Percentiles rank a stretch among this genome's conserved stretches.
These are phyloP conservation scores for Argentina silus DNA, from an alignment of 2,797 vertebrate genomes.

Conservation along the genomic window DNA sequence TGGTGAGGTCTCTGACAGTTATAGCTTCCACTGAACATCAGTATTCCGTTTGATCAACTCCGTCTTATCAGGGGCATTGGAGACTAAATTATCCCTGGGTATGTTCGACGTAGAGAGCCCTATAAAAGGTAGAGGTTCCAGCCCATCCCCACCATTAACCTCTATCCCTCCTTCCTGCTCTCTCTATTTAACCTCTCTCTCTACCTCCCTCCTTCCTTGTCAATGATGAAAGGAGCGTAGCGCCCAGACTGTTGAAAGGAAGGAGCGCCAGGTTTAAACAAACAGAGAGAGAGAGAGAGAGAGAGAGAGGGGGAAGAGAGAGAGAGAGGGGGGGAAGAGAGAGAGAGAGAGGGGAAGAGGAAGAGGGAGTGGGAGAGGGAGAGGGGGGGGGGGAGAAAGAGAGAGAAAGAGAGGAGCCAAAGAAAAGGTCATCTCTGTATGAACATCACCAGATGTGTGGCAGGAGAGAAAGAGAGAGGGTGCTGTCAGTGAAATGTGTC, in stretches of 20 bases:
- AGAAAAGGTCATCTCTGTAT: neutral
- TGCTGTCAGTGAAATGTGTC: neutral
- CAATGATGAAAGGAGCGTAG: conserved; percentile 25
- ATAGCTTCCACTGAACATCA: conserved; percentile 1
- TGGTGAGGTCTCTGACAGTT: neutral
- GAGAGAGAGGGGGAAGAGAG: neutral
- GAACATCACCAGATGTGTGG: neutral
- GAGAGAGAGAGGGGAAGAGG: too few species aligned
- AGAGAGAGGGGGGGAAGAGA: neutral
- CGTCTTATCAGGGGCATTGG: conserved; percentile 34
- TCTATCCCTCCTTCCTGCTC: neutral
- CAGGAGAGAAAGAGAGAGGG: neutral
- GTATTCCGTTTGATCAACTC: conserved; percentile 26
- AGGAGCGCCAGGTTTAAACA: conserved; percentile 12
- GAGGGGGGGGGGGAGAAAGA: conserved; percentile 8
- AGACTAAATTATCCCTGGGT: conserved; percentile 29
- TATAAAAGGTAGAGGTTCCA: conserved; percentile 24
- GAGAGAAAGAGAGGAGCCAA: neutral
- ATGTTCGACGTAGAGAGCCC: conserved; percentile 18
- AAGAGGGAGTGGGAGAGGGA: too few species aligned
- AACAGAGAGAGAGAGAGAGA: conserved; percentile 2
- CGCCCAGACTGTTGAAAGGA: neutral
- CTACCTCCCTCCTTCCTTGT: neutral
- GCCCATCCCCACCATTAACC: conserved; percentile 3
- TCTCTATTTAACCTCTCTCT: neutral